These are phyloP conservation scores for Rhinopomastus cyanomelas DNA, from an alignment of 2,113 vertebrate genomes.

Conservation along the genomic window DNA sequence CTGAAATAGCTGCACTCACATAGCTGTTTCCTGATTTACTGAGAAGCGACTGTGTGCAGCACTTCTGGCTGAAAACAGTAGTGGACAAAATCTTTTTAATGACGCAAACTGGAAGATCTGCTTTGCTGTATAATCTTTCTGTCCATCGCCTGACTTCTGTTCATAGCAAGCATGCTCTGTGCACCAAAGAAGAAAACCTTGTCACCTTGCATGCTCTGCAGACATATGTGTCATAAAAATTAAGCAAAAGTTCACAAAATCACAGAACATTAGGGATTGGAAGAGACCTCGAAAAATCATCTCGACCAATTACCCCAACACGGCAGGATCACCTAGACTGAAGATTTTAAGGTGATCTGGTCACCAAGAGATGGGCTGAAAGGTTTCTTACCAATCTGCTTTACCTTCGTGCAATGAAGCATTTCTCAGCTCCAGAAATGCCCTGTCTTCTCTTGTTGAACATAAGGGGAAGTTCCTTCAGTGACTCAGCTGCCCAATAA, in stretches of 20 bases:
- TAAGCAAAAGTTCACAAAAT: too few species aligned
- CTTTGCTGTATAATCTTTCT: neutral
- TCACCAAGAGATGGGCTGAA: neutral
- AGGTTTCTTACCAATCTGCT: neutral
- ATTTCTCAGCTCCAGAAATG: neutral
- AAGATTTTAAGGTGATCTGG: neutral
- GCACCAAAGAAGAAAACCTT: neutral
- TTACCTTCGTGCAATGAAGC: neutral
- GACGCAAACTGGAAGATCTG: neutral
- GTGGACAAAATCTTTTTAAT: neutral
- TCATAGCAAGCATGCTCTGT: neutral
- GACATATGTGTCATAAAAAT: neutral
- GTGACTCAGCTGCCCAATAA: neutral
- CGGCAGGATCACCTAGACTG: too few species aligned
- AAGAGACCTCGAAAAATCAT: too few species aligned
- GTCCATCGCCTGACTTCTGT: neutral
- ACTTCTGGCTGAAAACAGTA: neutral
- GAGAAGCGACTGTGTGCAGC: neutral
- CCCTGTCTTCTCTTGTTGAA: neutral
- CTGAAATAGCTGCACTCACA: neutral
- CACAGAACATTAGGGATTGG: too few species aligned
- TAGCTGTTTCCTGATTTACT: neutral
- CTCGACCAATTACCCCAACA: too few species aligned
- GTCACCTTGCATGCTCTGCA: neutral
- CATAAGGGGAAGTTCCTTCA: neutral